These are phyloP conservation scores for Borostomias antarcticus DNA, from an alignment of 2,797 vertebrate genomes.

Conservation along the genomic window DNA sequence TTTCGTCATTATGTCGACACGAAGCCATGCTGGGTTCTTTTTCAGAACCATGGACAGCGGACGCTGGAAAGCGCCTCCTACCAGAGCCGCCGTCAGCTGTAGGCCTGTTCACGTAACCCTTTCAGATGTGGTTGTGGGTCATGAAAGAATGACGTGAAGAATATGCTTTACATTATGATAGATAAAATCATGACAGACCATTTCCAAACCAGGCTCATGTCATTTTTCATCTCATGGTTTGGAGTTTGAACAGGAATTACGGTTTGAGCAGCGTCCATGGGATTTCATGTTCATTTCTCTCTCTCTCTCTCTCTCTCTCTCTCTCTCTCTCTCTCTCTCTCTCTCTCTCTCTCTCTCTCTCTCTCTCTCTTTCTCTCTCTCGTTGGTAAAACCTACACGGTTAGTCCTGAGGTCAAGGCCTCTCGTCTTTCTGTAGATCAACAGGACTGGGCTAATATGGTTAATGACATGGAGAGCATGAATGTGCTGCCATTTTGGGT, in stretches of 20 bases:
- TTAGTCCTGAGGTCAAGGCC: constrained; percentile 9
- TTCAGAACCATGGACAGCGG: constrained; percentile 42
- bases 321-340: too few relatives aligned
- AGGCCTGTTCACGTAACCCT: background rate
- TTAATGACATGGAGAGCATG: constrained; percentile 27
- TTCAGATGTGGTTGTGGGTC: background rate
- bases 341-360: too few relatives aligned
- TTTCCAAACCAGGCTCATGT: background rate
- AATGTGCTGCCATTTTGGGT: constrained; percentile 27
- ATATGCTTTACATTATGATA: too few relatives aligned
- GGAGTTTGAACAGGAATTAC: background rate
- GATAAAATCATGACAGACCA: too few relatives aligned
- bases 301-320: too few relatives aligned
- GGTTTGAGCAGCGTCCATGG: background rate
- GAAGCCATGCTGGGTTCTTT: constrained; percentile 26
- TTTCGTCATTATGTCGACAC: background rate
- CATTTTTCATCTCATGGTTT: background rate
- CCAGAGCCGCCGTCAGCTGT: too few relatives aligned
- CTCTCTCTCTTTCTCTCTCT: too few relatives aligned
- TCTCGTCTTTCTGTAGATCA: constrained; percentile 26
- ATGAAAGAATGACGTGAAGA: background rate
- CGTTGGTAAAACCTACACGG: too few relatives aligned
- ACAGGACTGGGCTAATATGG: constrained; percentile 12
- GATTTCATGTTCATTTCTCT: background rate
- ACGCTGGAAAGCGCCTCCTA: too few relatives aligned